phyloP scores from a whole-genome alignment of 2,113 vertebrate genomes.

The Melanostigma gelatinosum region DNA sequence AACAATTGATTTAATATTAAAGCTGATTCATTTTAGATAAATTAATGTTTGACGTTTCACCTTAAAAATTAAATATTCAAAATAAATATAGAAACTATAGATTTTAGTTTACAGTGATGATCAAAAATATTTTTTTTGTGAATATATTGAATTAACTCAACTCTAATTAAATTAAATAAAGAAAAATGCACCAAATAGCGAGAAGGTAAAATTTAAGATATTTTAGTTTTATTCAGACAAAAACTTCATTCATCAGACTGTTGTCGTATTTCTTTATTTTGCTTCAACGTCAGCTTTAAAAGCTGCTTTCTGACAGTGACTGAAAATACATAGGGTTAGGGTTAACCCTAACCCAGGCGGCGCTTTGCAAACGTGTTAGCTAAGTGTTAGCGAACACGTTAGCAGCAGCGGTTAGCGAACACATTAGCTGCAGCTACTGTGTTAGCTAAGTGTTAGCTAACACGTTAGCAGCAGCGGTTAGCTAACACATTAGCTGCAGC shows the following conservation, averaged over 20 bases:
- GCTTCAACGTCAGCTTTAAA: background rate
- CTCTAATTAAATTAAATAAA: too few species aligned
- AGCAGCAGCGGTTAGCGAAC: too few species aligned
- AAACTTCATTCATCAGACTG: background rate
- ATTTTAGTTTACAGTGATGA: background rate
- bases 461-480: too few species aligned
- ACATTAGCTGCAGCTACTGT: too few species aligned
- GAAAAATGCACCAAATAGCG: background rate
- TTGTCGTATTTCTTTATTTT: conserved; percentile 23
- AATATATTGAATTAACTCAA: background rate
- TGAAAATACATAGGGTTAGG: background rate
- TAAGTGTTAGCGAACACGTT: too few species aligned
- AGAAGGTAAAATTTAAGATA: background rate
- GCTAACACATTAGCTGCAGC: background rate
- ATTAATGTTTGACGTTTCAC: background rate
- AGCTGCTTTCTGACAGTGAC: background rate
- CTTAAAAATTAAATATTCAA: background rate
- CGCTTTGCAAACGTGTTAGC: too few species aligned
- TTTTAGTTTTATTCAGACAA: background rate
- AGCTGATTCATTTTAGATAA: too few species aligned
- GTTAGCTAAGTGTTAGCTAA: too few species aligned
- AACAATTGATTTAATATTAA: too few species aligned
- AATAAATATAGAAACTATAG: background rate
- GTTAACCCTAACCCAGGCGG: too few species aligned
- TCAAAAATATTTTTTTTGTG: background rate